phyloP scores from a whole-genome alignment of 1,140 invertebrate species.

The Diachasma alloeum region DNA sequence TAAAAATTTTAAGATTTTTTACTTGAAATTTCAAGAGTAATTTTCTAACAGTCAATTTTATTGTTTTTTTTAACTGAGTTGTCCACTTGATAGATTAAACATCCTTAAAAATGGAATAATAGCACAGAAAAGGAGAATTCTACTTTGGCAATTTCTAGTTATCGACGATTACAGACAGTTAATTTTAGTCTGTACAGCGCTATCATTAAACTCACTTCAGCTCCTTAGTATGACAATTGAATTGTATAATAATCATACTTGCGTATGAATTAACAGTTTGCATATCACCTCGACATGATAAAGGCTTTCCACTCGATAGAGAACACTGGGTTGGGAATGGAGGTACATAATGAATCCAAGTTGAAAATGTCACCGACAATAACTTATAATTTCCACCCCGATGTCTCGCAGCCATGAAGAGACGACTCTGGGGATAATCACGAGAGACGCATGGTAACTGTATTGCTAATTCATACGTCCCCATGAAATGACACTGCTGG shows the following conservation, averaged over 20 bases:
- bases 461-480: neutral
- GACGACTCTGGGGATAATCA: neutral
- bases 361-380: neutral
- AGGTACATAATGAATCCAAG: neutral
- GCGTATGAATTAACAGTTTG: neutral
- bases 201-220: neutral
- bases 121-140: no score
- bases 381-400: neutral
- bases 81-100: no score
- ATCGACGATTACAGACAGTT: no score
- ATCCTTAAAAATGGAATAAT: no score
- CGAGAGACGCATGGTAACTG: neutral
- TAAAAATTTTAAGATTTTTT: no score
- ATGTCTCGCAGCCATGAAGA: neutral
- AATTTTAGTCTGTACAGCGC: neutral
- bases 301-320: neutral
- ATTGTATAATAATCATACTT: neutral
- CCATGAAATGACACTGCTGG: neutral
- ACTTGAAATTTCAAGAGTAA: no score
- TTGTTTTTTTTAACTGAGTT: no score
- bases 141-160: no score
- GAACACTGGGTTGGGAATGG: neutral
- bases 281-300: neutral
- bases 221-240: neutral
- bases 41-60: no score